These are phyloP conservation scores for Sipunculus nudus DNA, from an alignment of 2,888 invertebrate genomes.

Conservation along the genomic window DNA sequence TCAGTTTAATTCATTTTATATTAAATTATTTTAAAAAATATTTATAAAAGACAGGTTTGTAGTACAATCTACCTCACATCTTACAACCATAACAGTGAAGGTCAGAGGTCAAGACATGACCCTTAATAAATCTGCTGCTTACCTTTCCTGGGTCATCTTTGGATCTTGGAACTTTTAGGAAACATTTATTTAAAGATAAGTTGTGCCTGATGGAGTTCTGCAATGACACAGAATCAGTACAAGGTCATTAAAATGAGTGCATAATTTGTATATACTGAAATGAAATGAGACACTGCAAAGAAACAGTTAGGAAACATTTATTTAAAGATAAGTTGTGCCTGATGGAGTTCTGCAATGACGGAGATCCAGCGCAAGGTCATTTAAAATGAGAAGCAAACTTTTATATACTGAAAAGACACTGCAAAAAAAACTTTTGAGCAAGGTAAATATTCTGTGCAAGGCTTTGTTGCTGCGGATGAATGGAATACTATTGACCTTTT, in stretches of 20 bases:
- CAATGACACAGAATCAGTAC: conserved; percentile 49
- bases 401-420: background rate
- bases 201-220: conserved; percentile 80
- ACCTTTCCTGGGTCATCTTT: conserved; percentile 80
- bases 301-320: conserved; percentile 79
- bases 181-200: conserved; percentile 78
- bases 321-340: conserved; percentile 78
- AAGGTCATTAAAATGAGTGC: background rate
- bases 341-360: conserved; percentile 75
- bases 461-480: too few relatives aligned
- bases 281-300: too few relatives aligned
- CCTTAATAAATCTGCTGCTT: too few relatives aligned
- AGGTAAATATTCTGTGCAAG: too few relatives aligned
- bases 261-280: background rate
- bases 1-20: too few relatives aligned
- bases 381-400: background rate
- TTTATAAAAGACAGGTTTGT: too few relatives aligned
- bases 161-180: conserved; percentile 77
- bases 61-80: too few relatives aligned
- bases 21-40: too few relatives aligned
- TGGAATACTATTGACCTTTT: too few relatives aligned
- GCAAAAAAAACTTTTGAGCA: too few relatives aligned
- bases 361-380: background rate
- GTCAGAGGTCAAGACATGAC: too few relatives aligned
- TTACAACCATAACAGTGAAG: too few relatives aligned